Conservation (phyloP, 1,140 invertebrate genomes). For the Dysdera silvatica region DNA sequence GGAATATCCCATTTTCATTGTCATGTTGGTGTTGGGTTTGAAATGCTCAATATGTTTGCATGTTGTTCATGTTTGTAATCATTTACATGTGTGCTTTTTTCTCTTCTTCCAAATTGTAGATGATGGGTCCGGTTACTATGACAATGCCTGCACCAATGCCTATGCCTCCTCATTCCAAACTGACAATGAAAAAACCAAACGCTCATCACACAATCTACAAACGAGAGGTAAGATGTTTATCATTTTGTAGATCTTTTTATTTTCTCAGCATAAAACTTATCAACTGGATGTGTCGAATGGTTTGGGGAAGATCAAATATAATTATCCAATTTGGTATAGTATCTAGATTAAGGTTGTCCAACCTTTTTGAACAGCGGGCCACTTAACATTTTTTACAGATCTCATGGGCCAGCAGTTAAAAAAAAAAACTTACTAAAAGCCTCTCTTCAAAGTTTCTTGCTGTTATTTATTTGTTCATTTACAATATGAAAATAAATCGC, state of each 20-base stretch:
- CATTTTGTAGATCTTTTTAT: background rate
- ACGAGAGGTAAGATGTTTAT: constrained; percentile 3
- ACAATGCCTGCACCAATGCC: constrained; percentile 16
- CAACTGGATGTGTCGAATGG: background rate
- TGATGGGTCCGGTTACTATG: constrained; percentile 31
- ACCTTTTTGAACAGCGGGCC: too few relatives aligned
- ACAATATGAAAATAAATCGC: too few relatives aligned
- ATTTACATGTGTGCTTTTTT: background rate
- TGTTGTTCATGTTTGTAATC: constrained; percentile 37
- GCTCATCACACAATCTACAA: background rate
- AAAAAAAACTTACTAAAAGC: too few relatives aligned
- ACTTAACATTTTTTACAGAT: too few relatives aligned
- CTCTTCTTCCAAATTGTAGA: constrained; percentile 15
- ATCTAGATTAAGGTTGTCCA: too few relatives aligned
- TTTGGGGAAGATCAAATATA: background rate
- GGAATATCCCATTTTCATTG: too few relatives aligned
- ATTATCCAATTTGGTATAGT: too few relatives aligned
- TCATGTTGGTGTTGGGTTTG: too few relatives aligned
- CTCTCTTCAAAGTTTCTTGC: too few relatives aligned
- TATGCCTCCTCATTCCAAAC: constrained; percentile 18
- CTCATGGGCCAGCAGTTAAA: too few relatives aligned
- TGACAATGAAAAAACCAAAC: constrained; percentile 15
- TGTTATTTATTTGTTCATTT: too few relatives aligned
- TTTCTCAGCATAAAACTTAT: background rate
- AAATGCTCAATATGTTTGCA: too few relatives aligned